Evolutionary conservation across 2,888 invertebrate species (phyloP).

Genomic region (Emesis furor): DNA sequence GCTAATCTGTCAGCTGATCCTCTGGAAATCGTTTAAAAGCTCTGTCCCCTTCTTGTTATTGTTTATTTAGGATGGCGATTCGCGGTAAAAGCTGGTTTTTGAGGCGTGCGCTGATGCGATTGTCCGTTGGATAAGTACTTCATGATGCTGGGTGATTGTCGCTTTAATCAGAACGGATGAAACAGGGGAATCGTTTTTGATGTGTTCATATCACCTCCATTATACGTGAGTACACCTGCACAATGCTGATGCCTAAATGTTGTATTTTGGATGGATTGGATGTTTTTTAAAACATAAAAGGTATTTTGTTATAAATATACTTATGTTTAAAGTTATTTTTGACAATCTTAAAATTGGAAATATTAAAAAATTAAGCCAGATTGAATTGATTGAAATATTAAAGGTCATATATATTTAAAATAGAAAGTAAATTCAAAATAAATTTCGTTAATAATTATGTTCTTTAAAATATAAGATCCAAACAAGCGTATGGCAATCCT

Average conservation of each 20-base stretch:
- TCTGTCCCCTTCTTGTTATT: conserved; percentile 88
- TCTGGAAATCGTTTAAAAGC: conserved; percentile 90
- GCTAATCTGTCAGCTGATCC: conserved; percentile 91
- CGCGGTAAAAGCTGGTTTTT: conserved; percentile 88
- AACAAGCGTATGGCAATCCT: no score
- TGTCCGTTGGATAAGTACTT: conserved; percentile 84
- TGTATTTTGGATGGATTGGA: background rate
- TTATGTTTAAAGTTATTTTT: background rate
- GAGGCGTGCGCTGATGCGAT: conserved; percentile 90
- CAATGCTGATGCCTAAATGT: background rate
- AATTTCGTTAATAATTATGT: no score
- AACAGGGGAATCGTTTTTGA: conserved; percentile 12
- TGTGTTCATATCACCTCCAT: conserved; percentile 27
- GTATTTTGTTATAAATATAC: background rate
- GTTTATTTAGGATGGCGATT: conserved; percentile 91
- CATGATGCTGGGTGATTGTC: conserved; percentile 45
- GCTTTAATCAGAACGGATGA: conserved; percentile 30
- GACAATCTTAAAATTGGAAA: no score
- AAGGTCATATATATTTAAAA: no score
- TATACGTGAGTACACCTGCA: conserved; percentile 33
- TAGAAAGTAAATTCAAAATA: no score
- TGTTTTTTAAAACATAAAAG: no score
- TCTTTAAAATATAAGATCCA: no score
- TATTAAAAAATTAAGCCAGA: no score
- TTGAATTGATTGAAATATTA: no score